Percentiles rank a stretch among this genome's conserved stretches.
Evolutionary conservation across 2,888 invertebrate genomes (phyloP).

Genomic region (Cyclophora punctaria): DNA sequence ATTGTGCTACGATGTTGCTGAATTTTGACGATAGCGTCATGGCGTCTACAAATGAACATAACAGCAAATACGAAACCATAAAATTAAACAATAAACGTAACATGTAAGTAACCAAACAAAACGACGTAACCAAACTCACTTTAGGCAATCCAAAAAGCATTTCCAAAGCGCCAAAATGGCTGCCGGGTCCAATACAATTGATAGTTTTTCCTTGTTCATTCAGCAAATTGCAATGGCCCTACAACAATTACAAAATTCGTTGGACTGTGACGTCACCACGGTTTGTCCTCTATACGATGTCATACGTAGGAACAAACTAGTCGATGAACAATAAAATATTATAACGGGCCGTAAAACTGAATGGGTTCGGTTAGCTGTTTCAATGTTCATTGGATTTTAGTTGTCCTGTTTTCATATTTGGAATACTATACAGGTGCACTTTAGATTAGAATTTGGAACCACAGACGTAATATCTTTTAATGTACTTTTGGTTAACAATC

Average conservation of each 20-base stretch:
- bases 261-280: neutral
- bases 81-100: no score
- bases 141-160: conserved; percentile 69
- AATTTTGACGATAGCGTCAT: no score
- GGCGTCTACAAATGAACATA: no score
- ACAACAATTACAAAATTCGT: neutral
- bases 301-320: neutral
- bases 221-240: conserved; percentile 63
- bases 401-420: no score
- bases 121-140: conserved; percentile 24
- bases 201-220: conserved; percentile 41
- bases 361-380: neutral
- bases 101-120: no score
- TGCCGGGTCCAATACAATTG: conserved; percentile 46
- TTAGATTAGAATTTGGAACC: no score
- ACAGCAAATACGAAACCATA: no score
- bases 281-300: neutral
- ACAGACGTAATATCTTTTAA: no score
- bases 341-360: neutral
- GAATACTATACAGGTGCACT: no score
- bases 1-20: no score
- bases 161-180: conserved; percentile 58
- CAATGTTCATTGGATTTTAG: no score
- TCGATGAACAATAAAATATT: neutral
- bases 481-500: no score